Percentiles rank a stretch among this genome's conserved stretches.
phyloP scores from a whole-genome alignment of 2,888 invertebrate genomes.

The Allacma fusca region DNA sequence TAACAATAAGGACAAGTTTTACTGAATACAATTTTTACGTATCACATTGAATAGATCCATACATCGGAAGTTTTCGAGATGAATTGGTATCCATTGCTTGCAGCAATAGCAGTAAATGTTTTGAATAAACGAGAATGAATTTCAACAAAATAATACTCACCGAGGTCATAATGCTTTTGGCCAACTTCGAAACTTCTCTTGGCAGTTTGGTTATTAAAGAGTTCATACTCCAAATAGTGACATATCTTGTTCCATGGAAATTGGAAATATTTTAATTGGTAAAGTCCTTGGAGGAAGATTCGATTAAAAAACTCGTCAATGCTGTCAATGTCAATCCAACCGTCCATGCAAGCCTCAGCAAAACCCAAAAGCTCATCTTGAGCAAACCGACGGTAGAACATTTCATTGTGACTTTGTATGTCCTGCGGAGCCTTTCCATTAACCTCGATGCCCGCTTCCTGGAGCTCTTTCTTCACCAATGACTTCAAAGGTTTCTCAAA shows the following conservation, averaged over 20 bases:
- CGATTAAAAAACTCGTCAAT: slow-evolving; percentile 43
- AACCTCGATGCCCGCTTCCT: slow-evolving; percentile 3
- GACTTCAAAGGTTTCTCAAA: neutral
- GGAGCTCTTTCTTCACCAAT: neutral
- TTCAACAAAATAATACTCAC: neutral
- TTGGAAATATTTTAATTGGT: too few species aligned
- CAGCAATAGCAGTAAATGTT: neutral
- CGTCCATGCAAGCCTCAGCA: slow-evolving; percentile 48
- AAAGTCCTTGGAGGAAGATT: too few species aligned
- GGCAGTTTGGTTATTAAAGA: too few species aligned
- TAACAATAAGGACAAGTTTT: neutral
- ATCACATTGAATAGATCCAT: neutral
- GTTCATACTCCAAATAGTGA: too few species aligned
- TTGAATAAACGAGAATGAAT: neutral
- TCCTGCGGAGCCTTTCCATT: slow-evolving; percentile 39
- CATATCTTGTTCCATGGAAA: too few species aligned
- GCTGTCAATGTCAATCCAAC: slow-evolving; percentile 19
- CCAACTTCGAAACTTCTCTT: slow-evolving; percentile 12
- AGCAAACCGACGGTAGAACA: slow-evolving; percentile 36
- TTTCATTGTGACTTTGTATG: slow-evolving; percentile 37
- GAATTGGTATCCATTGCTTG: neutral
- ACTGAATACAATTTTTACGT: neutral
- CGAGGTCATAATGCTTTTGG: slow-evolving; percentile 2
- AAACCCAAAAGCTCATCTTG: slow-evolving; percentile 41
- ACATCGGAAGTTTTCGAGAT: too few species aligned